A percentile compares a stretch with the other conserved stretches of the same genome.
phyloP scores from a whole-genome alignment of 2,888 invertebrate species.

The Pollenia amentaria region DNA sequence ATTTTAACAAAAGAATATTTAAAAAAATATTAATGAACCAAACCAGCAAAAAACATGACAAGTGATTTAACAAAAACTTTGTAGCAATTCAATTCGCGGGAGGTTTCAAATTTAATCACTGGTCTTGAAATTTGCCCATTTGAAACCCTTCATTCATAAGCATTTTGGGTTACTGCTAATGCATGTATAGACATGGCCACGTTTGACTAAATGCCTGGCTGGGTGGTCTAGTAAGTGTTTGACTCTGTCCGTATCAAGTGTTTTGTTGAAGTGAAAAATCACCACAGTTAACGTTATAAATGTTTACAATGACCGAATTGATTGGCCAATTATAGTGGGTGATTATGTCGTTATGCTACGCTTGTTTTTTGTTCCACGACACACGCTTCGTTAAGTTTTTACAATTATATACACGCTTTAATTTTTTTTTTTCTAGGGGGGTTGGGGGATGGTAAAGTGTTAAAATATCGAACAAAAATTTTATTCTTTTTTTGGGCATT shows the following conservation, averaged over 20 bases:
- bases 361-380: constrained; percentile 56
- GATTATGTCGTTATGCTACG: constrained; percentile 78
- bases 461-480: not conserved
- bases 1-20: not conserved
- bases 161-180: not conserved
- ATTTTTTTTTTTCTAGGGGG: not conserved
- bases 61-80: too few species aligned
- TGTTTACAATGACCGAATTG: constrained; percentile 83
- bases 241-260: constrained; percentile 68
- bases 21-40: too few species aligned
- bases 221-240: constrained; percentile 68
- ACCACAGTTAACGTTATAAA: constrained; percentile 78
- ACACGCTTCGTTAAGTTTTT: constrained; percentile 80
- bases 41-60: too few species aligned
- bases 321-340: constrained; percentile 85
- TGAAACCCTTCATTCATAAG: constrained; percentile 27
- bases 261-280: constrained; percentile 76
- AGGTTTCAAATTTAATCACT: not conserved
- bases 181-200: not conserved
- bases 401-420: constrained; percentile 80
- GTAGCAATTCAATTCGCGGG: not conserved
- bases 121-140: not conserved
- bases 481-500: not conserved
- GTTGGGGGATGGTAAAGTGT: not conserved
- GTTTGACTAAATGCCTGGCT: constrained; percentile 35